Percentiles rank a stretch among this genome's conserved stretches.
These are phyloP conservation scores for Campoplex capitator DNA, from an alignment of 2,888 invertebrate genomes.

Conservation along the genomic window DNA sequence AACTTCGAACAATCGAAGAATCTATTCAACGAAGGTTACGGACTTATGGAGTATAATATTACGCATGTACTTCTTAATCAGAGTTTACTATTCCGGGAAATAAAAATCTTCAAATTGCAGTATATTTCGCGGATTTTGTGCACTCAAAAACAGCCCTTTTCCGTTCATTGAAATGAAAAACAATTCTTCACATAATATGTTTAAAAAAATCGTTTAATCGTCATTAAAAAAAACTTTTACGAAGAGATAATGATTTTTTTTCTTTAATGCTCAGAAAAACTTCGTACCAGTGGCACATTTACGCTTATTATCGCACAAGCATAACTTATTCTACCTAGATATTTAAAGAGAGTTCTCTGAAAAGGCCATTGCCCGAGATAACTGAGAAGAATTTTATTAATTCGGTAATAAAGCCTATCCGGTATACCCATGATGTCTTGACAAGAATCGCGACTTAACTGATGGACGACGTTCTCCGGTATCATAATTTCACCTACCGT, in stretches of 20 bases:
- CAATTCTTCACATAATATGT: neutral
- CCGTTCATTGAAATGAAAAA: neutral
- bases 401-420: constrained; percentile 57
- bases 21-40: constrained; percentile 24
- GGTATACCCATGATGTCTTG: constrained; percentile 65
- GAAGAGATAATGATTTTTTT: neutral
- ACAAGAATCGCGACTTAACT: constrained; percentile 11
- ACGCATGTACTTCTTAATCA: neutral
- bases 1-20: constrained; percentile 54
- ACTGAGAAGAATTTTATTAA: constrained; percentile 61
- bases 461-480: neutral
- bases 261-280: neutral
- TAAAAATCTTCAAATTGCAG: neutral
- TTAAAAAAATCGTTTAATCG: neutral
- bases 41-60: neutral
- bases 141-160: neutral
- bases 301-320: constrained; percentile 29
- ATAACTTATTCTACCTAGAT: constrained; percentile 33
- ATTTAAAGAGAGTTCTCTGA: constrained; percentile 47
- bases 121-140: neutral
- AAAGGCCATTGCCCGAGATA: constrained; percentile 67
- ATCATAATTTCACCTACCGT: neutral
- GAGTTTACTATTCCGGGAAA: neutral
- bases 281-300: constrained; percentile 42
- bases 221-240: neutral